Base-by-base conservation (phyloP, 2,113 vertebrate species). In the Phalacrocorax pelagicus region DNA sequence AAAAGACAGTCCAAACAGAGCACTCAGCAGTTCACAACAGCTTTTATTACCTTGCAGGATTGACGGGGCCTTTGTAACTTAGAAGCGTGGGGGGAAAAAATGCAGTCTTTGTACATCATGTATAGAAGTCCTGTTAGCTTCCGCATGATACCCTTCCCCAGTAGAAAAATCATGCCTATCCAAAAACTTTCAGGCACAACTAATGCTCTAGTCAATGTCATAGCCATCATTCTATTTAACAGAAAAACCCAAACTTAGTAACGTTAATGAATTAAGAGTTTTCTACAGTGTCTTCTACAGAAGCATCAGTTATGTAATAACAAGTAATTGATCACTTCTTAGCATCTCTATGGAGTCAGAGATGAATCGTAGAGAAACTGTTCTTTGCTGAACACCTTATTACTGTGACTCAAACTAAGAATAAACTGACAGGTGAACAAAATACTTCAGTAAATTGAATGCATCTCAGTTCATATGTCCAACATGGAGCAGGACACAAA, bases 81-180 rank as follows among this genome's bases (percentile, higher is more conserved):
- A 27, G 44, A 86, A 73, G 10, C 1, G 1, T 32, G 24, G 1
- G 6, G 44, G 22, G 17, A 49, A 51, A 70, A 9, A 2, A 44
- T 1, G 22, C n/a, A 30, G 16, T n/a, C 36, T 86, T 74, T 1
- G 2, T 29, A 22, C 0, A 1, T 52, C 12, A 72, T 2, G 5
- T 79, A 24, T 38, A 5, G 27, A 47, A 88, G 18, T 66, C 8
- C 12, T 49, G 4, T 81, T 84, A 81, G 2, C 22, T 74, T 91
- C 78, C 0, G 0, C 32, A 24, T 18, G 9, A 34, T 42, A 14
- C 29, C 44, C 17, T 82, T 83, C 17, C 15, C 12, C 8, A 30
- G 30, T 0, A 71, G 26, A 82, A 88, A 88, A 94, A 57, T 19
- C 22, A 26, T 3, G 58, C 15, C 38, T 70, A n/a, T 7, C 26